Base-by-base conservation (phyloP, 2,888 invertebrate species). In the Diploptera punctata region DNA sequence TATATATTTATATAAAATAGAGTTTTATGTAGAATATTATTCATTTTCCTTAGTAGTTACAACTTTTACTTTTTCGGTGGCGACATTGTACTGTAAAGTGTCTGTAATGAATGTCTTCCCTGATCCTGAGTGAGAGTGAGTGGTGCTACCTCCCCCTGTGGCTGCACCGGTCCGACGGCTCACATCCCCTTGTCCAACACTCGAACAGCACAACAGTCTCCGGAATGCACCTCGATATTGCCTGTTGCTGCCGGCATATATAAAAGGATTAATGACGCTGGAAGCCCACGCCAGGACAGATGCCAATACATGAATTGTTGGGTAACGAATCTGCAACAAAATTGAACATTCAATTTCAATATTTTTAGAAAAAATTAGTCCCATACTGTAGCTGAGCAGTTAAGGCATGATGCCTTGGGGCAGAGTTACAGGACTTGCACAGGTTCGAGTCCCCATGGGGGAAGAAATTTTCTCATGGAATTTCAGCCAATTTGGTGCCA, bases 201-300 rank as follows among this genome's bases (percentile, higher is more conserved):
- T n/a, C 9, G 16, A 3, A n/a, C 76, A 73, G 69, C 78, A 78
- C 16, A 81, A 75, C 0, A 81, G 73, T 21, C 77, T 77, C 16
- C 74, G 70, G 76, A 82, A 84, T 0, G 84, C 84, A 9, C 78
- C 88, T 80, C 90, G 84, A 80, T 96, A 96, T 79, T 94, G 93
- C 76, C 93, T 87, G 82, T 95, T 96, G 77, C 94, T 94, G 7
- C 92, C 93, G 3, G 95, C 95, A 83, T 97, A 97, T 76, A 96
- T 94, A 75, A 96, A 87, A 0, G 96, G 96, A 83, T 97, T 97
- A 77, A 95, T 87, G 67, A 95, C 95, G 73, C 94, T 92, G 0
- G 95, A 95, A 0, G 94, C 93, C 94, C 96, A 97, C 0, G 95
- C 94, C 76, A 95, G 85, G 68, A 95, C 89, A 0, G 95, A 95